phyloP scores from a whole-genome alignment of 2,888 invertebrate species.

The Stenoptilia bipunctidactyla region DNA sequence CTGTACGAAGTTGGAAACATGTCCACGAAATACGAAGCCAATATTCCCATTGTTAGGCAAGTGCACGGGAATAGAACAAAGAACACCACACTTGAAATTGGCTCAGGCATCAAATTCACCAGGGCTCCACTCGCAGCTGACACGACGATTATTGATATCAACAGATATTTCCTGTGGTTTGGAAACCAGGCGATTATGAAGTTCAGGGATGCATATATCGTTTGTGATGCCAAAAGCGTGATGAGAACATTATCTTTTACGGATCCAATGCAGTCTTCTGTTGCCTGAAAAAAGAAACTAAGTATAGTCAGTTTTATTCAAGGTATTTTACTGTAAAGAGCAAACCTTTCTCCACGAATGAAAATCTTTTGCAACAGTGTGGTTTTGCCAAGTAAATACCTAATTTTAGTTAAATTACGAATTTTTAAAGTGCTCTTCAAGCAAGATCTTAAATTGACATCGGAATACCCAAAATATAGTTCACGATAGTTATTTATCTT shows the following conservation, averaged over 20 bases:
- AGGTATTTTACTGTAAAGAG: no score
- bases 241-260: constrained; percentile 73
- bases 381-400: no score
- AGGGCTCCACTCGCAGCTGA: constrained; percentile 66
- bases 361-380: no score
- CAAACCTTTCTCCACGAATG: no score
- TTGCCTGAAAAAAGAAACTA: constrained; percentile 33
- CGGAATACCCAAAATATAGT: no score
- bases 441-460: no score
- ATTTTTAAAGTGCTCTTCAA: no score
- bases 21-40: constrained; percentile 58
- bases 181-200: constrained; percentile 65
- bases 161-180: constrained; percentile 62
- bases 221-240: constrained; percentile 76
- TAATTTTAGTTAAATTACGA: no score
- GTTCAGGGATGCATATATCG: constrained; percentile 73
- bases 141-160: constrained; percentile 55
- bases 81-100: constrained; percentile 48
- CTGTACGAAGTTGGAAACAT: constrained; percentile 54
- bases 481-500: no score
- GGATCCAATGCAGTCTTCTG: constrained; percentile 52
- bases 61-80: constrained; percentile 55
- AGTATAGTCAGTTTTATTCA: no score
- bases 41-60: constrained; percentile 53
- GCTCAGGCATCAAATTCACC: constrained; percentile 47